Base-by-base conservation (phyloP, 2,797 vertebrate species). In the Loris lydekkerianus region DNA sequence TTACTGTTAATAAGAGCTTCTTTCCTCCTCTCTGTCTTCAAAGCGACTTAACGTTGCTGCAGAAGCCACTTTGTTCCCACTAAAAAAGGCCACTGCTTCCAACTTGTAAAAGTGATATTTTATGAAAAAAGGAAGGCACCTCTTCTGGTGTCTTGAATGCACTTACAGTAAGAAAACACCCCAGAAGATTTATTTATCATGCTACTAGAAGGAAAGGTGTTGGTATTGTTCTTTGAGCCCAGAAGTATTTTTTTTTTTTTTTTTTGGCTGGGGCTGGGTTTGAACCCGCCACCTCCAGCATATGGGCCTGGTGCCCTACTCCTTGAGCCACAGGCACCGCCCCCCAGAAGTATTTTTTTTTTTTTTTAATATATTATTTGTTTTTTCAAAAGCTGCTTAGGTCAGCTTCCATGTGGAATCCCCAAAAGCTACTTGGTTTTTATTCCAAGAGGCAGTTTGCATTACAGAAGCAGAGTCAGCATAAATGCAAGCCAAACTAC, bases 61-160 rank as follows among this genome's bases (percentile, higher is more conserved):
- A 1, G 15, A 1, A 53, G 8, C 23, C 70, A 25, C 34, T 11
- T 61, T 18, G 17, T 5, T 31, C 4, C 31, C 11, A 2, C 3
- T 17, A 20, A 1, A 4, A 1, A 10, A 76, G 37, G 8, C 53
- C 4, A 1, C 3, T 2, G 25, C 13, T 56, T 29, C 15, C 18
- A 5, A 9, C 17, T 15, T 37, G 2, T 2, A 1, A 70, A 14
- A 27, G 27, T 27, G 21, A 7, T 17, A 1, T 31, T 5, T 27
- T 73, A 1, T 10, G 3, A 3, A 8, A 31, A 11, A 29, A 5
- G 56, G 1, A 6, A 53, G 4, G n/a, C 10, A 4, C 1, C 14
- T n/a, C 11, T 15, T 17, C 7, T 3, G 15, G 17, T 17, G 10
- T 25, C 15, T 29, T 49, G 13, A 34, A 53, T 14, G 34, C 5